A percentile compares a stretch with the other conserved stretches of the same genome.
Conservation (phyloP, 2,888 invertebrate species). For the Pandemis cinnamomeana region DNA sequence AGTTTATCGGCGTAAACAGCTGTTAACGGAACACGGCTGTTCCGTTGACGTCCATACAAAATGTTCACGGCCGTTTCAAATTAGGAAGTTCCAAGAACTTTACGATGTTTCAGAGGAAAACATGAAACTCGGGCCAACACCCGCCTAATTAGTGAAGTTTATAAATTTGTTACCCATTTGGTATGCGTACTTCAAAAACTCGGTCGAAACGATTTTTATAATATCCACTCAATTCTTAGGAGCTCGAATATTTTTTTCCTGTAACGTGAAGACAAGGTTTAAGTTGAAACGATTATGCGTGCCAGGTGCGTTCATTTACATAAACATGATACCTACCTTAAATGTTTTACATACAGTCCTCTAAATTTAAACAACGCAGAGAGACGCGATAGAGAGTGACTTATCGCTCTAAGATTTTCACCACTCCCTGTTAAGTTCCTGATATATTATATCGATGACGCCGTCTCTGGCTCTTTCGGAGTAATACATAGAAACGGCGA, state of each 20-base stretch:
- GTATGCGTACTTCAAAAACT: constrained; percentile 70
- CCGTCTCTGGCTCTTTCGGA: no score
- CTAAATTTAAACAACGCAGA: no score
- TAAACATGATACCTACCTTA: background rate
- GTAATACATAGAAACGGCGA: no score
- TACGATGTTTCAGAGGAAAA: constrained; percentile 68
- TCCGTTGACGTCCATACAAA: constrained; percentile 47
- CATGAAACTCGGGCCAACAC: constrained; percentile 71
- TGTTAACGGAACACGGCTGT: constrained; percentile 30
- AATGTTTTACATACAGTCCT: background rate
- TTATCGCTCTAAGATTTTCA: no score
- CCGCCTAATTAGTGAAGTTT: constrained; percentile 78
- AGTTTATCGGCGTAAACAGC: constrained; percentile 39
- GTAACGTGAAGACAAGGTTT: constrained; percentile 2
- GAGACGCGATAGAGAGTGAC: no score
- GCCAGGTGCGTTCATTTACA: constrained; percentile 2
- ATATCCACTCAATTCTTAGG: constrained; percentile 48
- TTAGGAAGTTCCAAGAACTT: constrained; percentile 70
- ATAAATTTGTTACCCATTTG: constrained; percentile 81
- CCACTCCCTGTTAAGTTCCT: no score
- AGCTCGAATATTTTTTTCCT: constrained; percentile 41
- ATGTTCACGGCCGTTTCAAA: constrained; percentile 72
- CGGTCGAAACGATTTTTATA: constrained; percentile 56
- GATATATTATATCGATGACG: no score
- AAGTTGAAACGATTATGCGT: constrained; percentile 1